Base-by-base conservation (phyloP, 2,888 invertebrate species). In the Hydrotaea diabolus region DNA sequence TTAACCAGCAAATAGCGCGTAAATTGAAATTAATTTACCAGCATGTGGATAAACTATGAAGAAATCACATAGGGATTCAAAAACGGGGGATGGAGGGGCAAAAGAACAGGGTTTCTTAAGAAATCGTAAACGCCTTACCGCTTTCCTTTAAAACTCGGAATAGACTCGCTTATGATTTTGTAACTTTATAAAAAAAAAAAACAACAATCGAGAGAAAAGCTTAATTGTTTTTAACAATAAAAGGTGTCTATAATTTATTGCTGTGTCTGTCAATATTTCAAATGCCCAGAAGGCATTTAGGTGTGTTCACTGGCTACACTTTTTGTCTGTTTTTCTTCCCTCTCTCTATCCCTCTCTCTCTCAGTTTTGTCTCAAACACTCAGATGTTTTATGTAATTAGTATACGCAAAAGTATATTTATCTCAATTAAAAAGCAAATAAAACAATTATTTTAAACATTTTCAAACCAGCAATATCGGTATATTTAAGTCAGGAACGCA, bases 21-120 rank as follows among this genome's bases (percentile, higher is more conserved):
- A 72, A 62, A 75, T 79, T 76, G 64, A 79, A 82, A 76, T 57
- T 72, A 79, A 79, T 79, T 79, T 69, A 62, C 36, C n/a, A 76
- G 57, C 82, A 79, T 31, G 74, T 69, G 69, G 43, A 46, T 69
- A 46, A 69, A 23, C 23, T 46, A 59, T 15, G 13, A 59, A 2
- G 26, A 59, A 59, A 59, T 8, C 55, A 19, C 17, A 13, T 7
- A 31, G 31, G 43, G 17, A 15, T 69, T 8, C n/a, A 7, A n/a
- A 15, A 49, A 49, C 3, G 2, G 49, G 49, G 49, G 3, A 8
- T 1, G 39, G 8, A 39, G 2, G 39, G 9, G 39, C 4, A 39
- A 39, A 39, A 13, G 39, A 39, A 39, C n/a, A n/a, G n/a, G n/a
- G n/a, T n/a, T n/a, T n/a, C n/a, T n/a, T n/a, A n/a, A n/a, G n/a